Evolutionary conservation across 2,888 invertebrate genomes (phyloP).

Genomic region (Habrosyne pyritoides): DNA sequence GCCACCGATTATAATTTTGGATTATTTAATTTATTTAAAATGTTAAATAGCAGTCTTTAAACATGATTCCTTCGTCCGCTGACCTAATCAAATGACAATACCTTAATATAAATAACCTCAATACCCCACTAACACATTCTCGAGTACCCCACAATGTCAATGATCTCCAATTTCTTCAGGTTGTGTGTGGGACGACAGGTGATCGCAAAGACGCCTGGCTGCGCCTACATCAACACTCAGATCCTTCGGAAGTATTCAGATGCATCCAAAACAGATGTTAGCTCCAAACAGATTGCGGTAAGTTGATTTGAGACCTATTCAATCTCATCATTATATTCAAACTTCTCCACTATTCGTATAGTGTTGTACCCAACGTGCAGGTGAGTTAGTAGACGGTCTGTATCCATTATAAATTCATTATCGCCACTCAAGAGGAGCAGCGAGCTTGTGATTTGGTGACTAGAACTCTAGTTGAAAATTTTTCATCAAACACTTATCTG

Average conservation of each 20-base stretch:
- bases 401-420: too few relatives aligned
- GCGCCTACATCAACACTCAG: slow-evolving; percentile 28
- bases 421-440: too few relatives aligned
- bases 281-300: slow-evolving; percentile 54
- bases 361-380: too few relatives aligned
- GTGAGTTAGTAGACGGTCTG: too few relatives aligned
- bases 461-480: too few relatives aligned
- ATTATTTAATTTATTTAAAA: slow-evolving; percentile 34
- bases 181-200: slow-evolving; percentile 34
- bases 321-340: not conserved
- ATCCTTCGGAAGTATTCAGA: slow-evolving; percentile 49
- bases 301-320: slow-evolving; percentile 16
- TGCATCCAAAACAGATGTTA: slow-evolving; percentile 46
- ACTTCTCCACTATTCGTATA: too few relatives aligned
- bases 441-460: too few relatives aligned
- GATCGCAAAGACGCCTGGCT: slow-evolving; percentile 28
- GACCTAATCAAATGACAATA: slow-evolving; percentile 24
- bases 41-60: slow-evolving; percentile 35
- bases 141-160: slow-evolving; percentile 55
- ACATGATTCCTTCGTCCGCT: slow-evolving; percentile 45
- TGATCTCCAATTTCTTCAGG: slow-evolving; percentile 47
- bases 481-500: too few relatives aligned
- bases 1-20: slow-evolving; percentile 38
- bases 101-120: slow-evolving; percentile 7
- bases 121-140: slow-evolving; percentile 27